Base-by-base conservation (phyloP, 2,888 invertebrate genomes). In the Nemotelus nigrinus region DNA sequence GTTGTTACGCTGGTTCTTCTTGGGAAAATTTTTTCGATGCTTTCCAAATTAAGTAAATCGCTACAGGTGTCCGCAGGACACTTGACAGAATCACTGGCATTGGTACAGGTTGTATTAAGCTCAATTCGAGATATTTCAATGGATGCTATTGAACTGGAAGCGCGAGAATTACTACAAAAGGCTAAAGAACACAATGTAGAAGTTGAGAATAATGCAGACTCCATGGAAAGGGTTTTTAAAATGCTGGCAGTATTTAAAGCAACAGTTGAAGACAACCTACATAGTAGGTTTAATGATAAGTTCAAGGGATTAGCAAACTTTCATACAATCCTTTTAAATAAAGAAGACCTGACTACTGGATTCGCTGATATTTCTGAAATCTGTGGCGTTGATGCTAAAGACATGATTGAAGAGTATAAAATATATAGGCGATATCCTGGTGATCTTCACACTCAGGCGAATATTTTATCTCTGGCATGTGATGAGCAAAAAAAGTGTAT, bases 321-420 rank as follows among this genome's bases (percentile, higher is more conserved):
- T 53, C 53, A 53, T 1, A 53, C 53, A 53, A 53, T 53, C 53
- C 53, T 53, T 10, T 53, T 53, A 10, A 53, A 53, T 53, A 53
- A 53, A 53, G 53, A 53, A 1, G 53, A 53, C 53, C 10, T 53
- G 7, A 7, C 53, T 53, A 6, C 53, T 53, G 53, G 53, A 53
- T 53, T 53, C 10, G 10, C 10, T 7, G 53, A 53, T 53, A 53
- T 53, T 53, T 53, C 53, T 7, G 53, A 53, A 7, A 53, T 7
- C 53, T 53, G 53, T 53, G 53, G 53, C 53, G 53, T 53, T 7
- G 1, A 10, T 53, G 53, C 53, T 6, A 6, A 53, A 53, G 10
- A 53, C 53, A 53, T 53, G 53, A 53, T 53, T 53, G 53, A 53
- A 53, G 53, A 53, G 10, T 53, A 53, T 53, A 53, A 7, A 53